Percentiles rank a stretch among this genome's conserved stretches.
Conservation (phyloP, 2,113 vertebrate genomes). For the Oryzias curvinotus region DNA sequence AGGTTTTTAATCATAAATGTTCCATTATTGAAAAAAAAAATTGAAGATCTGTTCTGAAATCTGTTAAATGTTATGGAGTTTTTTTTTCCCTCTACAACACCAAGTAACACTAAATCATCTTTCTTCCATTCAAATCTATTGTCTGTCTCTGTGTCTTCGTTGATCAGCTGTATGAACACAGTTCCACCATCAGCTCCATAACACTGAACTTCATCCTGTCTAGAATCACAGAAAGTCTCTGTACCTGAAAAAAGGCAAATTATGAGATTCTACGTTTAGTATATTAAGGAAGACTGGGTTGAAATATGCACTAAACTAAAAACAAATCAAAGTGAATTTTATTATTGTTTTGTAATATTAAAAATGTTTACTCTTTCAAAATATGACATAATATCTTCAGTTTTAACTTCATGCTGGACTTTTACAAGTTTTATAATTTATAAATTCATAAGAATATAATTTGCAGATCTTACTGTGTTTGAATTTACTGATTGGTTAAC, state of each 20-base stretch:
- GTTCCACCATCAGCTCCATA: constrained; percentile 57
- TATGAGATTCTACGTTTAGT: no score
- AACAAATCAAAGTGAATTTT: no score
- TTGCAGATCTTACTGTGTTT: constrained; percentile 7
- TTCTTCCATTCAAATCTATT: fast-evolving
- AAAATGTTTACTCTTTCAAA: no score
- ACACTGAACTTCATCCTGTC: constrained; percentile 38
- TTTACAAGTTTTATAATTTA: no score
- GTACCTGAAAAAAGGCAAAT: constrained; percentile 14
- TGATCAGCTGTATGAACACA: constrained; percentile 39
- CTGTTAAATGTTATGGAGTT: fast-evolving
- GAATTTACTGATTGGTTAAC: constrained; percentile 3
- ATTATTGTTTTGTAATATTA: no score
- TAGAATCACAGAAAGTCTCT: constrained; percentile 43
- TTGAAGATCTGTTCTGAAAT: not conserved
- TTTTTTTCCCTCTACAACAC: no score
- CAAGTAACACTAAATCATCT: no score
- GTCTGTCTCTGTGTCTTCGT: not conserved
- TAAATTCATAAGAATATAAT: not conserved
- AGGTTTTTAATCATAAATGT: constrained; percentile 40
- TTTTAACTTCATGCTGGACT: no score
- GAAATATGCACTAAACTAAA: no score
- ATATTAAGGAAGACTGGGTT: no score
- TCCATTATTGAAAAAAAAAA: constrained; percentile 21
- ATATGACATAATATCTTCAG: no score